Evolutionary conservation across 1,140 invertebrate species (phyloP).

Genomic region (Sminthurinus signatus): DNA sequence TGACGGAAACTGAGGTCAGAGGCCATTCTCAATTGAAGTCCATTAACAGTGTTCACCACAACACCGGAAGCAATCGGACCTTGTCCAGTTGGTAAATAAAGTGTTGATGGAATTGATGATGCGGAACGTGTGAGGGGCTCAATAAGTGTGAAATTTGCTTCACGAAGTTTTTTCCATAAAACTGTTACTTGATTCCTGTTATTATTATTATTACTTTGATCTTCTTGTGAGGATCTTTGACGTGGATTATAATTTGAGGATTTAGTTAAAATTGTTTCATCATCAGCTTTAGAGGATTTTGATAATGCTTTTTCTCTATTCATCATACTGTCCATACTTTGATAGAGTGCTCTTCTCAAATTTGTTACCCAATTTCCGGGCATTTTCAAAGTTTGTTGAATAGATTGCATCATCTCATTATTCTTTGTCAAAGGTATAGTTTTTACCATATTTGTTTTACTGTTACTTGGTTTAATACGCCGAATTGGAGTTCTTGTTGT

Average conservation of each 20-base stretch:
- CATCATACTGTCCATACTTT: slow-evolving; percentile 20
- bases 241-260: not conserved
- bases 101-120: slow-evolving; percentile 14
- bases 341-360: slow-evolving; percentile 29
- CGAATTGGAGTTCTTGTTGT: not conserved
- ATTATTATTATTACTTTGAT: not conserved
- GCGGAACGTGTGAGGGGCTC: slow-evolving; percentile 5
- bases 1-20: slow-evolving; percentile 20
- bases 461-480: not conserved
- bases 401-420: not conserved
- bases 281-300: not conserved
- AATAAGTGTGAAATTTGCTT: slow-evolving; percentile 25
- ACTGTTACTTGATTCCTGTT: not conserved
- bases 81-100: slow-evolving; percentile 27
- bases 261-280: slow-evolving; percentile 12
- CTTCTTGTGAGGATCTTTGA: slow-evolving; percentile 2
- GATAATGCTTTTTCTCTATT: not conserved
- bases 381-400: slow-evolving; percentile 20
- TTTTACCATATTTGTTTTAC: not conserved
- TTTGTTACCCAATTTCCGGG: slow-evolving; percentile 29
- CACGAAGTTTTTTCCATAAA: slow-evolving; percentile 19
- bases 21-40: slow-evolving; percentile 22
- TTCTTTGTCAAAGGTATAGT: not conserved
- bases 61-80: slow-evolving; percentile 32
- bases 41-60: slow-evolving; percentile 14